Base-by-base conservation (phyloP, 1,140 invertebrate genomes). In the Drosophila pseudoananassae region DNA sequence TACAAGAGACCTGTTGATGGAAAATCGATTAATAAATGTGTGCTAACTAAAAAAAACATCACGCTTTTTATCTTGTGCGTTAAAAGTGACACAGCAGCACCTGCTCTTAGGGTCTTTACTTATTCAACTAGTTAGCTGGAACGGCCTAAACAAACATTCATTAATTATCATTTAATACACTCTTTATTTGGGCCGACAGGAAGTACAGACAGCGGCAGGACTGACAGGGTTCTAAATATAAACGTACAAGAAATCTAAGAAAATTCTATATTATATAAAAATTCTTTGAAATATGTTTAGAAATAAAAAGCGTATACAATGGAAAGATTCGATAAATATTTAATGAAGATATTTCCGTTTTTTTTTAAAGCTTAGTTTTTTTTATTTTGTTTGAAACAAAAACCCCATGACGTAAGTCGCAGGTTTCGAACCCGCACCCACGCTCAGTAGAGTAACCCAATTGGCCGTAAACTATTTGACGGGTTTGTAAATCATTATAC, bases 401-500 rank as follows among this genome's bases (percentile, higher is more conserved):
- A 14, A 27, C 5, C 17, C 7, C 17, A 58, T 59, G 46, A 59
- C 20, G 51, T 59, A 20, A 52, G 56, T 59, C 12, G 7, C n/a
- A n/a, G 29, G 20, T 59, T 38, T 15, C n/a, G n/a, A 52, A 10
- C 29, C 29, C 29, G 46, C 27, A 51, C 46, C 56, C 20, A 58
- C 45, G 27, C 56, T 51, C 17, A 14, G 15, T 17, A 27, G 25
- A 27, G 25, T 7, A 7, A 17, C 7, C 40, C 40, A 43, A 43
- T 40, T 40, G 14, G 14, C 14, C 38, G 38, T 15, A 55, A 49
- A 58, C 27, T 17, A 36, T 36, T 33, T 29, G 12, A 9, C 31
- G 31, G 31, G 31, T 12, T 9, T 23, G 46, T 52, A 59, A 59
- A 52, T 59, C 57, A 51, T 52, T 36, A 36, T 36, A 15, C 8